A percentile compares a stretch with the other conserved stretches of the same genome.
phyloP scores from a whole-genome alignment of 1,140 invertebrate genomes.

The Palaemon carinicauda region DNA sequence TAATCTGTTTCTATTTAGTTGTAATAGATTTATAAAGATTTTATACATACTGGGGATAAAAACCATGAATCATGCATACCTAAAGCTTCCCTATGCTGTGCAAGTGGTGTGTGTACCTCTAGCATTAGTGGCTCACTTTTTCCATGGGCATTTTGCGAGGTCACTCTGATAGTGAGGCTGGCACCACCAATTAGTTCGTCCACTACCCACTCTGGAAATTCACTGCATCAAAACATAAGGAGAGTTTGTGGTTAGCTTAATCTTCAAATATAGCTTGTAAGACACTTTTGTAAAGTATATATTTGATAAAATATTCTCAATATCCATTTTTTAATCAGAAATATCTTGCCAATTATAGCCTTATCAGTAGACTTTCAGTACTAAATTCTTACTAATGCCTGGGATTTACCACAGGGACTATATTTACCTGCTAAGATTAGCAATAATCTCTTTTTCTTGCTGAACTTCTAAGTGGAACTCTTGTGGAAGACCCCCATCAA shows the following conservation, averaged over 20 bases:
- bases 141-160: constrained; percentile 38
- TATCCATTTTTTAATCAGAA: too few species aligned
- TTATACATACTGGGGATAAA: neutral
- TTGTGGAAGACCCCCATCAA: constrained; percentile 74
- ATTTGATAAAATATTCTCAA: too few species aligned
- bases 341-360: too few species aligned
- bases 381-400: constrained; percentile 61
- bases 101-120: constrained; percentile 20
- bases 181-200: constrained; percentile 12
- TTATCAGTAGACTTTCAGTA: too few species aligned
- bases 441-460: constrained; percentile 17
- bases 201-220: constrained; percentile 53
- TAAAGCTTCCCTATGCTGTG: neutral
- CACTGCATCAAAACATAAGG: constrained; percentile 60
- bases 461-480: constrained; percentile 38
- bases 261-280: too few species aligned
- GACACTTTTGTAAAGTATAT: too few species aligned
- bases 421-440: constrained; percentile 43
- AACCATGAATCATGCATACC: neutral
- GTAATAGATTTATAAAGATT: neutral
- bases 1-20: too few species aligned
- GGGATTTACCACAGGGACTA: constrained; percentile 65
- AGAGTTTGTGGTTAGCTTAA: too few species aligned
- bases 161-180: constrained; percentile 2
- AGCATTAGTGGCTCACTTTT: constrained; percentile 62